Conservation (phyloP, 2,113 vertebrate species). For the Prietella phreatophila region DNA sequence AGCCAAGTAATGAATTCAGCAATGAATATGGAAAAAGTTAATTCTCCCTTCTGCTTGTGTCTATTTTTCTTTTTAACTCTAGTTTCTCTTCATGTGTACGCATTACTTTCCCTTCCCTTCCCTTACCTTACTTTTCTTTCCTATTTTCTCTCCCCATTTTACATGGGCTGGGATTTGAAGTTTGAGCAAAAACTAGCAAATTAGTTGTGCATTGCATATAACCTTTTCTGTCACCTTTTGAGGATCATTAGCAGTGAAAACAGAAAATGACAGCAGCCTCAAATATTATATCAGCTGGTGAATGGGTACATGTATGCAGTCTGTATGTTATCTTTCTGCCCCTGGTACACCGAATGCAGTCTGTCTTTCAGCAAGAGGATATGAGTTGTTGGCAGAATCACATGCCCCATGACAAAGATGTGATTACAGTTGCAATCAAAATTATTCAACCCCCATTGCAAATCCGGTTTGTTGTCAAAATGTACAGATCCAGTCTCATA, state of each 20-base stretch:
- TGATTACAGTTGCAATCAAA: not conserved
- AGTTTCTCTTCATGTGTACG: not conserved
- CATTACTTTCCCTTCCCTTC: not conserved
- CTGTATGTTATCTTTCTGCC: conserved; percentile 5
- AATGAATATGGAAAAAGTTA: not conserved
- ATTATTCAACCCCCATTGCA: no score
- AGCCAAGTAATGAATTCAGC: conserved; percentile 9
- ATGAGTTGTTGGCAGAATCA: conserved; percentile 14
- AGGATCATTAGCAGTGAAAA: not conserved
- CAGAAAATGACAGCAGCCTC: not conserved
- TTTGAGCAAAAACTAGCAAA: not conserved
- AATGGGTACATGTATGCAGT: not conserved
- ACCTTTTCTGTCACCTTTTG: not conserved
- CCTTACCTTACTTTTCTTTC: not conserved
- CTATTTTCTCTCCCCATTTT: not conserved
- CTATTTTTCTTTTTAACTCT: conserved; percentile 17
- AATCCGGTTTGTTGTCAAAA: no score
- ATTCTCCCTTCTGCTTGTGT: not conserved
- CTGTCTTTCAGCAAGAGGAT: conserved; percentile 26
- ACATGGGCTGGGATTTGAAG: not conserved
- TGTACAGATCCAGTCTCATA: no score
- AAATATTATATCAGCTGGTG: not conserved
- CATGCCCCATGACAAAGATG: not conserved
- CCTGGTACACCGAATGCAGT: conserved; percentile 19
- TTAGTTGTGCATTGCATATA: not conserved